A percentile compares a stretch with the other conserved stretches of the same genome.
Conservation (phyloP, 2,113 vertebrate genomes). For the Tangachromis dhanisi region DNA sequence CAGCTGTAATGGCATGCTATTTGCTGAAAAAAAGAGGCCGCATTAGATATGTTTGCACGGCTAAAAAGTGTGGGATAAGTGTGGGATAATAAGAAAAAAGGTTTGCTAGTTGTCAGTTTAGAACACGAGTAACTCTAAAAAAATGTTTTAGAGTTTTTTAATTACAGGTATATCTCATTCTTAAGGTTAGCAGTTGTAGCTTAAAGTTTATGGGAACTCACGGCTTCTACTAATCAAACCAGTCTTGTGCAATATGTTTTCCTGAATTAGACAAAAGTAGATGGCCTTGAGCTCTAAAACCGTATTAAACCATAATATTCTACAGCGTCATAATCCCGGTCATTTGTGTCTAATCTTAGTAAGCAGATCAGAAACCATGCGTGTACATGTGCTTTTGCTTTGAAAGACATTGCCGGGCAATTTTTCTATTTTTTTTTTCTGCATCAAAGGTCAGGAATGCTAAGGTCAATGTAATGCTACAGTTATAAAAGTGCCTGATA, state of each 20-base stretch:
- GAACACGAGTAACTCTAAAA: neutral
- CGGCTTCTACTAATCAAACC: neutral
- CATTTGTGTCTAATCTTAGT: slow-evolving; percentile 45
- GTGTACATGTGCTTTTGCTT: neutral
- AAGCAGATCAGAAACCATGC: slow-evolving; percentile 43
- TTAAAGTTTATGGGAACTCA: neutral
- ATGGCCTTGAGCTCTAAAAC: neutral
- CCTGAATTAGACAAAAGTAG: slow-evolving; percentile 1
- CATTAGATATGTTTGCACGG: neutral
- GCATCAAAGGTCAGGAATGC: slow-evolving; percentile 22
- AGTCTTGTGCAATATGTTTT: slow-evolving; percentile 11
- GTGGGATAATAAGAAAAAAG: neutral
- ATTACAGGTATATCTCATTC: neutral
- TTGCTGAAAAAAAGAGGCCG: neutral
- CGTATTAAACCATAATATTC: slow-evolving; percentile 10
- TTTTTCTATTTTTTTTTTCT: neutral
- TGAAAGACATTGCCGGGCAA: neutral
- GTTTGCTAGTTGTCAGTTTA: neutral
- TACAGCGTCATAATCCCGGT: slow-evolving; percentile 31
- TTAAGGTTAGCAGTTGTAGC: neutral
- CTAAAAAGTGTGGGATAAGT: neutral
- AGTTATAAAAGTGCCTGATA: slow-evolving; percentile 22
- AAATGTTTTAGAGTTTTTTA: neutral
- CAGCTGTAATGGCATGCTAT: neutral
- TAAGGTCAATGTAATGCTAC: neutral